Base-by-base conservation (phyloP, 2,797 vertebrate genomes). In the Melanotaenia boesemani region DNA sequence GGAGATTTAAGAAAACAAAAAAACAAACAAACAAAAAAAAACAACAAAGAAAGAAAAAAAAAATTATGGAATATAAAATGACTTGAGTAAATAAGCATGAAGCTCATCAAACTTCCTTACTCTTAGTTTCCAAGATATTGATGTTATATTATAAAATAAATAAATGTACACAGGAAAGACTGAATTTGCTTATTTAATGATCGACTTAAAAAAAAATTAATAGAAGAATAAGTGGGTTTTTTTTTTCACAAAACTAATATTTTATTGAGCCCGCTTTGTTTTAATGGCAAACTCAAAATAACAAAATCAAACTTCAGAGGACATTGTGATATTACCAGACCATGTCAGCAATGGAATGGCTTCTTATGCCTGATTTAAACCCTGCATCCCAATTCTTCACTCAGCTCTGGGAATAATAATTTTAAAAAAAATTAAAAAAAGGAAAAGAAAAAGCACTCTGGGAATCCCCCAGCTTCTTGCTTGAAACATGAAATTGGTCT, bases 281-380 rank as follows among this genome's bases (percentile, higher is more conserved):
- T 15, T 32, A 57, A 55, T 18, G 36, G 28, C 13, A 3, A 59
- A 66, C 22, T 52, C 36, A 76, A 80, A 70, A 50, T 26, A 84
- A 60, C 30, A 34, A 48, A 66, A 70, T 54, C 4, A 0, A 30
- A 26, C 67, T 79, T 74, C 48, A 55, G n/a, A 11, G 16, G 63
- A 84, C 71, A 63, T 83, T 55, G 70, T 86, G 76, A 83, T 72
- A 80, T 84, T 63, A 65, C 80, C 50, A 56, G 74, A 81, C 57
- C 69, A 80, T 81, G 82, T 86, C 80, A 88, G 89, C 70, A 59
- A 56, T 91, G 90, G 77, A 88, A 91, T 87, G 84, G 74, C 84
- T 80, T 75, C 72, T 46, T 81, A 59, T 72, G 74, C 65, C 54
- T 66, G 61, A 78, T 72, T 81, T 84, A 81, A 84, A 74, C 81